These are phyloP conservation scores for Mycetomoellerius zeteki DNA, from an alignment of 1,140 invertebrate genomes.

Conservation along the genomic window DNA sequence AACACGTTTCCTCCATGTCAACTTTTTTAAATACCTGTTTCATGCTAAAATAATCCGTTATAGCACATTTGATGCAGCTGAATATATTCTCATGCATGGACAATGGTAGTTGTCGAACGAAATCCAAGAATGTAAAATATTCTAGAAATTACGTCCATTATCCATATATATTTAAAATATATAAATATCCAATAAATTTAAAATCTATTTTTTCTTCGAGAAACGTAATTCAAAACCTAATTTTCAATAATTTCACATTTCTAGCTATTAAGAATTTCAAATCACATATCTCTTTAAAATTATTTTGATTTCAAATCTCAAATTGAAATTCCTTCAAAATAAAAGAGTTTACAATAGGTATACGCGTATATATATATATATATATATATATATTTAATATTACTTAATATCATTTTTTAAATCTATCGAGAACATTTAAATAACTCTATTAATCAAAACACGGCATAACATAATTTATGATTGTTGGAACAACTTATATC, in stretches of 20 bases:
- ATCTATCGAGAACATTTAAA: background rate
- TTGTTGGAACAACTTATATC: background rate
- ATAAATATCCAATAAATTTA: too few relatives aligned
- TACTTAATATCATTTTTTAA: background rate
- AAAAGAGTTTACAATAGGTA: background rate
- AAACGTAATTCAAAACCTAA: background rate
- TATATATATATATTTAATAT: background rate
- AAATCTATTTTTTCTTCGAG: background rate
- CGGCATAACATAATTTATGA: too few relatives aligned
- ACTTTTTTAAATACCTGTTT: constrained; percentile 28
- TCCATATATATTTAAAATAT: too few relatives aligned
- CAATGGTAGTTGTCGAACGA: background rate
- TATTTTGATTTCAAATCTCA: background rate
- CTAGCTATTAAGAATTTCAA: background rate
- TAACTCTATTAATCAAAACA: background rate
- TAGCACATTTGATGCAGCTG: background rate
- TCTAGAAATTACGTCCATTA: background rate
- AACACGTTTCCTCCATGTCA: background rate
- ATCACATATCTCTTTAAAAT: background rate
- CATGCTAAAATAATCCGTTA: background rate
- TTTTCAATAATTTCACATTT: constrained; percentile 4
- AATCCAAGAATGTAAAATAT: background rate
- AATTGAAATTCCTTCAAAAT: background rate
- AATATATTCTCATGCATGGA: background rate
- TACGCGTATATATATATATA: too few relatives aligned